phyloP scores from a whole-genome alignment of 2,113 vertebrate genomes.

The Gasterosteus nipponicus region DNA sequence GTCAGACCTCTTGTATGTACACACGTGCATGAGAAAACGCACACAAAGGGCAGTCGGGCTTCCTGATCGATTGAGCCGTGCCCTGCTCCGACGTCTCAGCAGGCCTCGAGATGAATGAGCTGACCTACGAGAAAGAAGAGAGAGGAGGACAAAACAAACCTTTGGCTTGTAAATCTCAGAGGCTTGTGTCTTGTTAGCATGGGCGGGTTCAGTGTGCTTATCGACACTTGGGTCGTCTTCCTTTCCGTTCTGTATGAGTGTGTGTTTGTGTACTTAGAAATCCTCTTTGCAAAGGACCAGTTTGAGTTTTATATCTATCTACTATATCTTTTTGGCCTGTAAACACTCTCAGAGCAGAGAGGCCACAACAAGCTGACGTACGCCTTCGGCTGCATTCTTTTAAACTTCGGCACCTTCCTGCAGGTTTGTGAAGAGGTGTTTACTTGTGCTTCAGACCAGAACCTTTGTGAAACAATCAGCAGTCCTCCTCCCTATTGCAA shows the following conservation, averaged over 20 bases:
- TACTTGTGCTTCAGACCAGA: background rate
- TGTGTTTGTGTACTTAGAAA: background rate
- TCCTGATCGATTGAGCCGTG: constrained; percentile 78
- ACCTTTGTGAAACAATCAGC: background rate
- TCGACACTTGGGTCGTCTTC: background rate
- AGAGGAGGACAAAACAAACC: constrained; percentile 65
- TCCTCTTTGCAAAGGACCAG: background rate
- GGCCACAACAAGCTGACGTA: background rate
- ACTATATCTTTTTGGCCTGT: background rate
- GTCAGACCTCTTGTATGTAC: constrained; percentile 50
- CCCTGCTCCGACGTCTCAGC: constrained; percentile 70
- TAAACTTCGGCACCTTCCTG: background rate
- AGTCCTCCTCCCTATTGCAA: background rate
- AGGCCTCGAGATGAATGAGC: constrained; percentile 75
- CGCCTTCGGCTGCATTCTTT: background rate
- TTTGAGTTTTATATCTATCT: background rate
- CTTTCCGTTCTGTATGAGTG: background rate
- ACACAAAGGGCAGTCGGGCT: constrained; percentile 64
- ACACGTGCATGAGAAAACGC: constrained; percentile 48
- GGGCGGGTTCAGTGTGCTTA: constrained; percentile 21
- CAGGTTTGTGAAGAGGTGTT: background rate
- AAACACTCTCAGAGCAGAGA: background rate
- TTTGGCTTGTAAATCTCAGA: constrained; percentile 66
- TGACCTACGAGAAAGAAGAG: constrained; percentile 56
- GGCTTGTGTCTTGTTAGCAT: constrained; percentile 54